Base-by-base conservation (phyloP, 2,888 invertebrate genomes). In the Prenolepis imparis region DNA sequence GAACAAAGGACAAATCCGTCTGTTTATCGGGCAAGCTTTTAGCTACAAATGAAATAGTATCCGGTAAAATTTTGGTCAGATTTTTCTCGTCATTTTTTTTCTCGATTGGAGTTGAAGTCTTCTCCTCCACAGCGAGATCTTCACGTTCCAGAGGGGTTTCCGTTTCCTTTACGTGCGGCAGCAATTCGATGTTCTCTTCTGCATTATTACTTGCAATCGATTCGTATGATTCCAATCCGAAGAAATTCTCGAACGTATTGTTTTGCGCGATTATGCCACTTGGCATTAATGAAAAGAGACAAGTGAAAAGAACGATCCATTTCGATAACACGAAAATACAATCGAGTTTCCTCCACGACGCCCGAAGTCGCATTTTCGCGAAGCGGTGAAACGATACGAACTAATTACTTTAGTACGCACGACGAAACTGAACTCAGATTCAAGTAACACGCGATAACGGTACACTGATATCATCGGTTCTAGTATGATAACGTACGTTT, bases 401-500 rank as follows among this genome's bases (percentile, higher is more conserved):
- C 88, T 86, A 90, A 90, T 90, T 89, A 87, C 84, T 84, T 64
- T 89, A 86, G 83, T 83, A 86, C 66, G 72, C 86, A 81, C 84
- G 67, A 86, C 72, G 87, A 87, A 83, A 91, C 91, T 91, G 90
- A 88, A 87, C 82, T 73, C 48, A 59, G 74, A 70, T 85, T 75
- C 86, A 78, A 73, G 82, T 85, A 87, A 91, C 85, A 83, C 59
- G 61, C 84, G 92, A 93, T 92, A 92, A 91, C 88, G 86, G 15
- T 59, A n/a, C 9, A 77, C 90, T 87, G 90, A 92, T 92, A 91
- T 92, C 89, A 92, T 92, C 90, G 87, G 88, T 89, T 91, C 89
- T 91, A 87, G 87, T 84, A 88, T 84, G 93, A 93, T 93, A 93
- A 92, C 90, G 84, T 67, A 36, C 84, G 84, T 90, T 93, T 93